These are phyloP conservation scores for Pandion haliaetus DNA, from an alignment of 2,113 vertebrate species.

Conservation along the genomic window DNA sequence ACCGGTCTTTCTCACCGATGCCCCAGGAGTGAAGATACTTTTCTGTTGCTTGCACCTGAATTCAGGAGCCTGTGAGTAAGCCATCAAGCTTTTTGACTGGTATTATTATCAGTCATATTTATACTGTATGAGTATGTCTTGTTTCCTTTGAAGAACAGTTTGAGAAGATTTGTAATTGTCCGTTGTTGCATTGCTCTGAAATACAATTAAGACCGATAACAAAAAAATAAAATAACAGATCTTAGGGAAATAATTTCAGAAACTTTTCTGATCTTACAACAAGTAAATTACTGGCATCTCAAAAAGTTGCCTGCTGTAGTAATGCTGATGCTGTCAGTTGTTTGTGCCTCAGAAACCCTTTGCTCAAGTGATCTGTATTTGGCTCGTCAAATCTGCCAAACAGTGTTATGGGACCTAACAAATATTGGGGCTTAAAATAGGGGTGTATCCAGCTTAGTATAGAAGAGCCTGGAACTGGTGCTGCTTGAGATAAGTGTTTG, in stretches of 20 bases:
- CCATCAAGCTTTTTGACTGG: rapidly evolving
- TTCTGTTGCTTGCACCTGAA: background rate
- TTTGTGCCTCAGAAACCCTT: background rate
- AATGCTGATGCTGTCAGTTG: background rate
- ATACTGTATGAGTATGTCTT: rapidly evolving
- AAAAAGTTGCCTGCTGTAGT: background rate
- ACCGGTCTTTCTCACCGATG: background rate
- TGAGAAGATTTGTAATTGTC: background rate
- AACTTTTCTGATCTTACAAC: background rate
- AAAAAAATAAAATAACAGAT: background rate
- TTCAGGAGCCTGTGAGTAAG: background rate
- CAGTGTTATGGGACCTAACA: background rate
- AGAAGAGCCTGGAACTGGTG: background rate
- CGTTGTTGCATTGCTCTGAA: background rate
- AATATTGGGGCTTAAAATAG: background rate
- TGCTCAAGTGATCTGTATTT: background rate
- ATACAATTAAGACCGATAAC: background rate
- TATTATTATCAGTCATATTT: background rate
- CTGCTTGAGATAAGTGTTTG: background rate
- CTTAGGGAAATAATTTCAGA: background rate
- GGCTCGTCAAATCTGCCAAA: background rate
- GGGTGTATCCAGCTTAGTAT: background rate
- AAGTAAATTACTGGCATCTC: background rate
- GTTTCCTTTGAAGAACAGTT: background rate
- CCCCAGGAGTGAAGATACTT: background rate